These are phyloP conservation scores for Psammodynastes pulverulentus DNA, from an alignment of 2,113 vertebrate species.

Conservation along the genomic window DNA sequence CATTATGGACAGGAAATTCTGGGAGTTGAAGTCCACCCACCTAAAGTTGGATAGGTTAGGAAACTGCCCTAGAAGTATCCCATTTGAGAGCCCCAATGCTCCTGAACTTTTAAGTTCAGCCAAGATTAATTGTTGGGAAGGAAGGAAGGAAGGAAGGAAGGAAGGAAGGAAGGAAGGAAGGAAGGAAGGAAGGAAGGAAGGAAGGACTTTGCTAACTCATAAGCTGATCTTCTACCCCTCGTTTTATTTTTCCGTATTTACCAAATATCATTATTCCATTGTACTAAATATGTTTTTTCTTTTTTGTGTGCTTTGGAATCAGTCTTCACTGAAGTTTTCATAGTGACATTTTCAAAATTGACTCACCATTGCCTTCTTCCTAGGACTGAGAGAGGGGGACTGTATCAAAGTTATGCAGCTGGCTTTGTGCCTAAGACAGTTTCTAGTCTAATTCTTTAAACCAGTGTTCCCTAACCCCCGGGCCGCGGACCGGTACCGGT, in stretches of 20 bases:
- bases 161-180: not conserved
- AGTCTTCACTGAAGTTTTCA: not conserved
- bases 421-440: not conserved
- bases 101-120: not conserved
- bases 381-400: not conserved
- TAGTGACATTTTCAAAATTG: not conserved
- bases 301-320: not conserved
- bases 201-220: not conserved
- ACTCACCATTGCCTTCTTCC: not conserved
- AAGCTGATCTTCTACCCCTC: not conserved
- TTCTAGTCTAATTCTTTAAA: not conserved
- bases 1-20: too few species aligned
- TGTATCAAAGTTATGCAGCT: not conserved
- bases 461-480: too few species aligned
- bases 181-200: not conserved
- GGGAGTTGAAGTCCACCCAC: too few species aligned
- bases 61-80: not conserved
- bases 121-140: not conserved
- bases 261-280: conserved; percentile 10
- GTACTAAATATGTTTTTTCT: not conserved
- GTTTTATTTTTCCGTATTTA: not conserved
- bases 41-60: not conserved
- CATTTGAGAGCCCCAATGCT: not conserved
- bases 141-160: too few species aligned
- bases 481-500: too few species aligned